Evolutionary conservation across 2,888 invertebrate species (phyloP), one percentile per base, ranked within the genome.

Genomic region (Agonopterix arenella): DNA sequence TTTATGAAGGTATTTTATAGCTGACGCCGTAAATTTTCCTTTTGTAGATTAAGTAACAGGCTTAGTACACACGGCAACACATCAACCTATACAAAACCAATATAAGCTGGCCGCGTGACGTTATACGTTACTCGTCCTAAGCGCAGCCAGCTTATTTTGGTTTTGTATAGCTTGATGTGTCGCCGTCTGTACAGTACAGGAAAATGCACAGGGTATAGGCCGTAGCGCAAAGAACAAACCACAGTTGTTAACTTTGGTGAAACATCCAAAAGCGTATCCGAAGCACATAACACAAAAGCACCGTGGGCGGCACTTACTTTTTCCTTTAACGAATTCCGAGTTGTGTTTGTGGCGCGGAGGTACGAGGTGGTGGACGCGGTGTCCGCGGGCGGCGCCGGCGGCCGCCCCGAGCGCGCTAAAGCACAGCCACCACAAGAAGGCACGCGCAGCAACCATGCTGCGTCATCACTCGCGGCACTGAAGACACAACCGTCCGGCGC

Each of bases 241-340:
- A 28, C 28, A 28, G 28, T 28, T 28, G 18, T 28, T 53, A 57
- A 56, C 58, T 54, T 54, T 57, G 49, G 44, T 53, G 52, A 53
- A 59, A 60, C 57, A 55, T 57, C 56, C 61, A 65, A 56, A 53
- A 50, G 52, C 58, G 10, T 11, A 11, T 13, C 10, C 47, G 45
- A 48, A 44, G 45, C 47, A 51, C 46, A 46, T 47, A 38, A 47
- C 48, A 41, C 49, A 45, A 49, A 38, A 36, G 63, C 61, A 57
- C 59, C 64, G 70, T 69, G 68, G 69, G 70, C 68, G 65, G 64
- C 61, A 92, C 94, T 93, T 91, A 94, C 94, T 94, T 84, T 94
- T 94, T 79, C 94, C 94, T 82, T 93, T 94, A 77, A 94, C 93
- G 77, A 94, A 94, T 76, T 93, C 93, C 63, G 93, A 93, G 66